Base-by-base conservation (phyloP, 2,888 invertebrate genomes). In the Apocheima hispidaria region DNA sequence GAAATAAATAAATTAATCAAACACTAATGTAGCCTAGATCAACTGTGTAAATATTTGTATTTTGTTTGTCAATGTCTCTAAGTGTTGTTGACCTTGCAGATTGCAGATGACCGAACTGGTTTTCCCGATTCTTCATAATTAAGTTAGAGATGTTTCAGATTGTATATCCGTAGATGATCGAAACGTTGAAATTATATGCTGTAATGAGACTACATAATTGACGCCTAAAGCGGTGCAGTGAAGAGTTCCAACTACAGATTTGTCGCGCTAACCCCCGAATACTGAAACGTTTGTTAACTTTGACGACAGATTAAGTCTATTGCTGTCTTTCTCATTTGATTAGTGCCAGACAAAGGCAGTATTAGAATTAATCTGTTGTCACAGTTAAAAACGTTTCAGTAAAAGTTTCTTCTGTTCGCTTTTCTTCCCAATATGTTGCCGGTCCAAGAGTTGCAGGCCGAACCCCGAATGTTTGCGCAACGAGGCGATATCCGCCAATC, bases 31-130 rank as follows among this genome's bases (percentile, higher is more conserved):
- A 18, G 14, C 36, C 28, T 23, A 38, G 21, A 28, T 44, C 54
- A 59, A 59, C 16, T 44, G 57, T 50, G 18, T 44, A 50, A 50
- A 50, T 57, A 62, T 53, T 49, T 35, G 36, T 46, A 23, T 18
- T 38, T 9, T 23, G 41, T 48, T 20, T 44, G 18, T 26, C 30
- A 23, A 51, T 57, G 28, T 30, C 14, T 48, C 33, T 46, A 43
- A 48, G 48, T 48, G 46, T 46, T 46, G 30, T 46, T 46, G 43
- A 44, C 43, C 30, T 30, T 46, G 46, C 46, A 33, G 48, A 46
- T 53, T 38, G 30, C 30, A 49, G 10, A 18, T 26, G 12, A 38
- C 16, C 38, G 23, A 16, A 18, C 26, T 38, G 9, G 50, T 38
- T 26, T 18, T 44, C 14, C 26, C 14, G 14, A 9, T 44, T 26